Evolutionary conservation across 2,888 invertebrate species (phyloP).

Genomic region (Sinotaia quadrata): DNA sequence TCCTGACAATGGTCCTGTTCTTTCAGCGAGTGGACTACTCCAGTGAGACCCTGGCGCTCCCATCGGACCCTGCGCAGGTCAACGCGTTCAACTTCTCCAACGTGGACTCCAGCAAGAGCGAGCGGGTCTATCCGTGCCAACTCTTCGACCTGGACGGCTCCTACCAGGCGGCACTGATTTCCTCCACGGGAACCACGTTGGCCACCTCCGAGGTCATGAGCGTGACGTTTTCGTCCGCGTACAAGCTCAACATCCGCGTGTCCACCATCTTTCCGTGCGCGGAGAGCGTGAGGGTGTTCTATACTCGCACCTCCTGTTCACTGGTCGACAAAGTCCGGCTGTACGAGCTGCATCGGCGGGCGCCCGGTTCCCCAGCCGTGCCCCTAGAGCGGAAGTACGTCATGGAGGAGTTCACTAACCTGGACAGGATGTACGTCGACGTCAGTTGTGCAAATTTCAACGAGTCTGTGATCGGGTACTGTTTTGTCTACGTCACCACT

Average conservation of each 20-base stretch:
- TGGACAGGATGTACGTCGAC: conserved; percentile 40
- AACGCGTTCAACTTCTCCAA: conserved; percentile 22
- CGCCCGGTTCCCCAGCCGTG: conserved; percentile 55
- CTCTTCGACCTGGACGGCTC: conserved; percentile 59
- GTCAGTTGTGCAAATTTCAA: conserved; percentile 59
- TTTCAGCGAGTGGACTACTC: conserved; percentile 17
- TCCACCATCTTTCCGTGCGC: conserved; percentile 59
- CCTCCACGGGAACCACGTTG: conserved; percentile 48
- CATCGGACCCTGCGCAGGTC: conserved; percentile 13
- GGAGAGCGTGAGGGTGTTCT: conserved; percentile 45
- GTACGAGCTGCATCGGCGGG: conserved; percentile 48
- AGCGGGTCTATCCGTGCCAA: conserved; percentile 48
- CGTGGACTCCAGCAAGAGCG: conserved; percentile 4
- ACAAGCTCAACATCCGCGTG: conserved; percentile 46
- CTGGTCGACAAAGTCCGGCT: conserved; percentile 60
- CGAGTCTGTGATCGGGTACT: conserved; percentile 55
- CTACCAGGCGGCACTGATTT: conserved; percentile 56
- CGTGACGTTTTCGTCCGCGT: conserved; percentile 54
- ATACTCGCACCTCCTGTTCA: conserved; percentile 56
- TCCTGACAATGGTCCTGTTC: conserved; percentile 37
- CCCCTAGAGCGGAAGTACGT: conserved; percentile 53
- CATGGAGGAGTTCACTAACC: conserved; percentile 48
- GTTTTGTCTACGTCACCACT: conserved; percentile 64
- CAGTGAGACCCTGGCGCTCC: not conserved
- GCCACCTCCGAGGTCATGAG: conserved; percentile 54